These are phyloP conservation scores for Condylura cristata DNA, from an alignment of 2,113 vertebrate species.

Conservation along the genomic window DNA sequence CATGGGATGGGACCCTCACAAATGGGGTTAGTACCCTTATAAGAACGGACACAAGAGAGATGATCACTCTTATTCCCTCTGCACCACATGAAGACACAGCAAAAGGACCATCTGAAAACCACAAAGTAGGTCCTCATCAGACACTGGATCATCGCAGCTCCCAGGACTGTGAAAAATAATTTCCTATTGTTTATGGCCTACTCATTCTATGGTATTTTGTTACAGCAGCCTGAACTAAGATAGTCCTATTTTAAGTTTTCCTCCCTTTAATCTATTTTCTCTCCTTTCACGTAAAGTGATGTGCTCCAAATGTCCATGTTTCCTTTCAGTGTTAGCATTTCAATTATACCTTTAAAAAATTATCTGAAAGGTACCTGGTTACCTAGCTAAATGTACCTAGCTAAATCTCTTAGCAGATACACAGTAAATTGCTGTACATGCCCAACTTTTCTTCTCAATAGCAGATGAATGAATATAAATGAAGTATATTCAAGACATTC, in stretches of 20 bases:
- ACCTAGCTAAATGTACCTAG: background rate
- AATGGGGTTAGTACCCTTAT: background rate
- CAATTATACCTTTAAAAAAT: background rate
- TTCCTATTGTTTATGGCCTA: background rate
- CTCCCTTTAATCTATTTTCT: slow-evolving; percentile 24
- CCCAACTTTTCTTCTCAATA: background rate
- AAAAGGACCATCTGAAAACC: background rate
- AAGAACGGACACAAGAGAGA: background rate
- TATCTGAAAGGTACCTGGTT: background rate
- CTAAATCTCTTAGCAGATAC: background rate
- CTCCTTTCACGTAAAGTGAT: background rate
- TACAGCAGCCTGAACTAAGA: background rate
- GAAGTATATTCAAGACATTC: background rate
- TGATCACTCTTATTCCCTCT: background rate
- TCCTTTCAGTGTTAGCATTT: background rate
- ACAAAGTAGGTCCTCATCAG: background rate
- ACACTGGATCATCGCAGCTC: background rate
- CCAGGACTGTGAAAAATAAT: background rate
- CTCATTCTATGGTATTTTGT: background rate
- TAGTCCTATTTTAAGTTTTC: background rate
- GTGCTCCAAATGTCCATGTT: background rate
- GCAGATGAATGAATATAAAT: background rate
- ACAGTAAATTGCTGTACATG: background rate
- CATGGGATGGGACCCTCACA: background rate
- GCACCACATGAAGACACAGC: accelerated